Evolutionary conservation across 2,797 vertebrate species (phyloP), one percentile per base, ranked within the genome.

Genomic region (Darevskia mixta): DNA sequence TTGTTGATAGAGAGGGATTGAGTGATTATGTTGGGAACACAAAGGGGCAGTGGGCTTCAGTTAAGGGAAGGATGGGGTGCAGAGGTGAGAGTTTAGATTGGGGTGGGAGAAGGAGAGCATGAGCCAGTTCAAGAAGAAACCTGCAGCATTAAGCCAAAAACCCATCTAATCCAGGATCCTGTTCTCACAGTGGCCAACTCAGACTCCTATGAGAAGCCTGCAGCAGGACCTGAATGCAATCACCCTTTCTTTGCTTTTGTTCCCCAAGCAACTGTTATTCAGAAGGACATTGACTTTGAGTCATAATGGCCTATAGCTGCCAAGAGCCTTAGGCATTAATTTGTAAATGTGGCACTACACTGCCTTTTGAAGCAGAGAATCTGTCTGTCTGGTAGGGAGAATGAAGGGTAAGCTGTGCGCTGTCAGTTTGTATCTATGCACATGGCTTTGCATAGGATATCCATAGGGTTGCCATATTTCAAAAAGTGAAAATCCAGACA

Each of bases 1-100:
- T 93, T 87, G 91, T 95, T 94, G 95, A 92, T 91, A 94, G 90
- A 92, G 93, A 95, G 90, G 23, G 91, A 75, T 93, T 89, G 86
- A 93, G 88, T 77, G 91, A 92, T 87, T 58, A 90, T 82, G 27
- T 61, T 90, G 77, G 67, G 88, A 87, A 91, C 86, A 86, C 91
- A 89, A 89, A 94, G 89, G 89, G 87, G 61, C 91, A 92, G 71
- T 71, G 69, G 81, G 91, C 86, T 71, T 92, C 66, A 32, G 88
- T 83, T 91, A 90, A 84, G 85, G 76, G 93, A 93, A 76, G 93
- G 90, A 90, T 90, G 93, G 93, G 90, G 92, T 94, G 94, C 92
- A 92, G 87, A 88, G 94, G 91, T 93, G 94, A 94, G 91, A 90
- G 79, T 13, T 55, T 55, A 15, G 49, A 15, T 15, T 13, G 3